These are phyloP conservation scores for Rhopalosiphum nymphaeae DNA, from an alignment of 2,888 invertebrate genomes.

Conservation along the genomic window DNA sequence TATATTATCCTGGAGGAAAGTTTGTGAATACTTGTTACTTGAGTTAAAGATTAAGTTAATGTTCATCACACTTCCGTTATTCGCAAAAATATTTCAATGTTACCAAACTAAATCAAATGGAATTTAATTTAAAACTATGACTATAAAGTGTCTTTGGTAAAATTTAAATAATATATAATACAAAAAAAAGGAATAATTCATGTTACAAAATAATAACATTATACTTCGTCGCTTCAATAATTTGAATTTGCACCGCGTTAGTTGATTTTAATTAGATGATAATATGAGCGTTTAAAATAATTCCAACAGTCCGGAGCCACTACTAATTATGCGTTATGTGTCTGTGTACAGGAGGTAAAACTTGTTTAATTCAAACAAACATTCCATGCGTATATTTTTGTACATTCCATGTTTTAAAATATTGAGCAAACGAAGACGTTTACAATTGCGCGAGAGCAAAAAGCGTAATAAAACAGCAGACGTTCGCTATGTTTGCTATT, in stretches of 20 bases:
- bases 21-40: neutral
- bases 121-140: neutral
- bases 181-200: neutral
- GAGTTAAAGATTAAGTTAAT: neutral
- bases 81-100: neutral
- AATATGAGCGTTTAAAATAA: neutral
- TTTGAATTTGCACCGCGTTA: neutral
- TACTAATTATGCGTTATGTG: neutral
- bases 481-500: neutral
- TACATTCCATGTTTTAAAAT: constrained; percentile 28
- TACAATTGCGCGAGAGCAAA: neutral
- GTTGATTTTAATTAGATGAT: neutral
- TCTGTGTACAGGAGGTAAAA: neutral
- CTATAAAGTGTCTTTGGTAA: neutral
- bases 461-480: constrained; percentile 29
- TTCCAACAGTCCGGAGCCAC: neutral
- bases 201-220: neutral
- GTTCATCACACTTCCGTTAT: neutral
- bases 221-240: neutral
- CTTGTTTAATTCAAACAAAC: constrained; percentile 9
- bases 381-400: constrained; percentile 34
- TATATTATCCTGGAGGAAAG: neutral
- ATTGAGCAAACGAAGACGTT: constrained; percentile 31
- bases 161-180: neutral
- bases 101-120: neutral